Evolutionary conservation across 2,113 vertebrate genomes (phyloP), one percentile per base, ranked within the genome.

Genomic region (Megaptera novaeangliae): DNA sequence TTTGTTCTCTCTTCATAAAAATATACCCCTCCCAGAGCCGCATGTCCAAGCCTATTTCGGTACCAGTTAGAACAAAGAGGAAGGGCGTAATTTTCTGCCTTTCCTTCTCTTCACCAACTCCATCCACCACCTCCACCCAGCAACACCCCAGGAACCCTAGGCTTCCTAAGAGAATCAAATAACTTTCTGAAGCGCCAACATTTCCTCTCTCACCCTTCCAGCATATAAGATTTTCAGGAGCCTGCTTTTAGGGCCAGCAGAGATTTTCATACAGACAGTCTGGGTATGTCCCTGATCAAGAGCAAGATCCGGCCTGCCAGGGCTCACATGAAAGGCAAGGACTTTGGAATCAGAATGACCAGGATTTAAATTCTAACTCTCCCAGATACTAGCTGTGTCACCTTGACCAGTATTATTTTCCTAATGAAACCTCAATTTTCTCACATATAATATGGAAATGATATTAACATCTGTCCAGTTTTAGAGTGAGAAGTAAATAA

Each of bases 1-100:
- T 97, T 96, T 94, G 69, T 97, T 95, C 97, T 74, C 75, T 29
- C 4, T 39, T 6, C 13, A 92, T 91, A 91, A 95, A 93, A 97
- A 74, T 31, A 71, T 29, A 86, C 8, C 78, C 75, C 86, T 97
- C 72, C 39, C 29, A 80, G 81, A 74, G 5, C 41, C 13, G 2
- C 46, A 44, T 49, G 9, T 13, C 83, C 39, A 91, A 44, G 63
- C 20, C 69, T 96, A 9, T 74, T 97, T 96, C 39, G 55, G 72
- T 7, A 36, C 61, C 78, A 81, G 59, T 96, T 25, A 96, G 91
- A 95, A 96, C 52, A 95, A 92, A 96, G 91, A 72, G 41, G 57
- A 85, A 86, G 27, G 18, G 63, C 78, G 31, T 80, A 15, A 23
- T 74, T 97, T 94, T 74, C 74, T 20, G 0, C 77, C 82, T 34